A percentile compares a stretch with the other conserved stretches of the same genome.
Evolutionary conservation across 2,113 vertebrate genomes (phyloP).

Genomic region (Falcunculus frontatus): DNA sequence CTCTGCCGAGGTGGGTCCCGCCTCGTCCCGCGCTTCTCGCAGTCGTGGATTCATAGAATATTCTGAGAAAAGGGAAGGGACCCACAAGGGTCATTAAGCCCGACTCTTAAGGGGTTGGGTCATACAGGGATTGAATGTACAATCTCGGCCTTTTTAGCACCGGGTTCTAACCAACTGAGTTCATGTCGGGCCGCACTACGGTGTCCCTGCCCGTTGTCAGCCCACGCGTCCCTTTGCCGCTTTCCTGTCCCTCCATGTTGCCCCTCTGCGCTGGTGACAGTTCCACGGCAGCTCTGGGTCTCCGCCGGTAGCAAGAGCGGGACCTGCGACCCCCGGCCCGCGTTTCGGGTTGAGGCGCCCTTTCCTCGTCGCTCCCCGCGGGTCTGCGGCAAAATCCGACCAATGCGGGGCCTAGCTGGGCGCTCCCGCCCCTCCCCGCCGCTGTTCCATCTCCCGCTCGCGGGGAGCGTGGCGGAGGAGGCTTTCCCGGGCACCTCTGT

Average conservation of each 20-base stretch:
- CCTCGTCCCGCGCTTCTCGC: rapidly evolving
- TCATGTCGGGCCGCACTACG: no score
- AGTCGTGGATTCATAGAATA: rapidly evolving
- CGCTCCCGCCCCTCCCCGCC: background rate
- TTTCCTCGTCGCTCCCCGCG: background rate
- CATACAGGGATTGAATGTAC: background rate
- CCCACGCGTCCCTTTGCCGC: background rate
- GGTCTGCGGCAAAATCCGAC: slow-evolving; percentile 40
- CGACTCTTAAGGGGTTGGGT: background rate
- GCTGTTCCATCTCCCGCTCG: background rate
- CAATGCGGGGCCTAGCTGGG: background rate
- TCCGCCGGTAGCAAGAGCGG: rapidly evolving
- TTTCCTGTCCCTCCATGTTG: no score
- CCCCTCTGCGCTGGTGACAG: no score
- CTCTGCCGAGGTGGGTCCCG: no score
- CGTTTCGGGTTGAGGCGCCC: background rate
- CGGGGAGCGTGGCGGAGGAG: rapidly evolving
- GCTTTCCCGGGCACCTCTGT: rapidly evolving
- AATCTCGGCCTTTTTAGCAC: background rate
- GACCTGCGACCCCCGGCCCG: rapidly evolving
- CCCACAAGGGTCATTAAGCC: rapidly evolving
- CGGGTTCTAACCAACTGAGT: rapidly evolving
- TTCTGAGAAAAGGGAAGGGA: background rate
- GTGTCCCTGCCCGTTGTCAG: background rate
- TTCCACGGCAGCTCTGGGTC: no score